Percentiles rank a stretch among this genome's conserved stretches.
These are phyloP conservation scores for Orientallactaga sibirica DNA, from an alignment of 2,797 vertebrate genomes.

Conservation along the genomic window DNA sequence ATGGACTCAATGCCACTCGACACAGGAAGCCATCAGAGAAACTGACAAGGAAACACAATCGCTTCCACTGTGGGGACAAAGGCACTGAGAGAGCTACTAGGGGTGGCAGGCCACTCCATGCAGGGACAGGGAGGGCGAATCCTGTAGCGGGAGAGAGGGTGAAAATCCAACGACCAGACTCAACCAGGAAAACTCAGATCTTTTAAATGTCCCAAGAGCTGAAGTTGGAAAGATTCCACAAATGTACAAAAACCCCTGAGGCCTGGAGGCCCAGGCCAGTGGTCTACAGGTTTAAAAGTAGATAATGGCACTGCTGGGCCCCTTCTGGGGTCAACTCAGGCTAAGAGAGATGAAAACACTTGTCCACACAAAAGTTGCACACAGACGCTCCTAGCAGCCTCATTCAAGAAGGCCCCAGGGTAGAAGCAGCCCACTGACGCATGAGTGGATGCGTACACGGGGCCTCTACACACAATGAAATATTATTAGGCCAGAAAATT, in stretches of 20 bases:
- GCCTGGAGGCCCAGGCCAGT: not conserved
- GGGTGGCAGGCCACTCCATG: not conserved
- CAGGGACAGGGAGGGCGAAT: not conserved
- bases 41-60: not conserved
- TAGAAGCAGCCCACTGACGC: fast-evolving
- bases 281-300: slow-evolving; percentile 32
- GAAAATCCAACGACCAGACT: too few relatives aligned
- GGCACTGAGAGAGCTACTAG: not conserved
- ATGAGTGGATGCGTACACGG: fast-evolving
- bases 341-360: not conserved
- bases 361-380: too few relatives aligned
- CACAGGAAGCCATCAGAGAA: not conserved
- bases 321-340: not conserved
- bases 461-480: fast-evolving
- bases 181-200: not conserved
- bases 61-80: not conserved
- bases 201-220: not conserved
- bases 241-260: slow-evolving; percentile 77
- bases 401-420: not conserved
- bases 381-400: fast-evolving
- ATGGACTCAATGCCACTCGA: too few relatives aligned
- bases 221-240: not conserved
- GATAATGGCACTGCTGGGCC: fast-evolving
- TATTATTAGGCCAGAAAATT: not conserved
- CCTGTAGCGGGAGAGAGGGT: not conserved